phyloP scores from a whole-genome alignment of 2,888 invertebrate species.

The Mechanitis mazaeus region DNA sequence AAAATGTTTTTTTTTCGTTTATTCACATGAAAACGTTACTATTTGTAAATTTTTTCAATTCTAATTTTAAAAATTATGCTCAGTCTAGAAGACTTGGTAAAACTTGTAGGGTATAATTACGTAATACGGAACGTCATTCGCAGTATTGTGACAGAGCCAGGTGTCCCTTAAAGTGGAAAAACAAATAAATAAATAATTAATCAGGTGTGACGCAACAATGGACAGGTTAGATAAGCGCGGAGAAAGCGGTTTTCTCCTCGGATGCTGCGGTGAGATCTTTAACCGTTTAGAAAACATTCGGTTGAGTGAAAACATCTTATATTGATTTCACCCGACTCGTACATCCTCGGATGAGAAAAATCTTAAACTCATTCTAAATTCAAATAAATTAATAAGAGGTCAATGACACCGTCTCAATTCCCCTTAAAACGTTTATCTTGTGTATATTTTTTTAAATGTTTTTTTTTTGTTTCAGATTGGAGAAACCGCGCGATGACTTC shows the following conservation, averaged over 20 bases:
- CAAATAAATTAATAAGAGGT: too few species aligned
- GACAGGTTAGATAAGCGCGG: conserved; percentile 27
- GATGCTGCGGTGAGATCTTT: conserved; percentile 38
- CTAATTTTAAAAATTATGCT: too few species aligned
- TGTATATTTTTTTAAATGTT: conserved; percentile 1
- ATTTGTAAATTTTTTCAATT: too few species aligned
- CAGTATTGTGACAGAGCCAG: neutral
- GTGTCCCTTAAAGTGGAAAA: conserved; percentile 11
- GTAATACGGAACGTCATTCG: too few species aligned
- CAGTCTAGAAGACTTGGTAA: too few species aligned
- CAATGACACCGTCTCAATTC: too few species aligned
- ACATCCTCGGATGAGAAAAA: too few species aligned
- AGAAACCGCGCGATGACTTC: neutral
- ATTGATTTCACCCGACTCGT: conserved; percentile 1
- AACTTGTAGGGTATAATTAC: too few species aligned
- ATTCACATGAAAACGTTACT: neutral
- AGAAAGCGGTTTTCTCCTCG: conserved; percentile 55
- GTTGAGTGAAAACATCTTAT: neutral
- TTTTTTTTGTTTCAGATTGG: conserved; percentile 24
- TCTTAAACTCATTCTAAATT: too few species aligned
- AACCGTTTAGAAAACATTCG: conserved; percentile 12
- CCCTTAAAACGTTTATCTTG: too few species aligned
- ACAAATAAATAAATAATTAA: conserved; percentile 16
- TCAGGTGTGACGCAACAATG: conserved; percentile 21
- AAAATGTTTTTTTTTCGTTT: neutral